These are phyloP conservation scores for Drosophila nigrodunni DNA, from an alignment of 1,140 invertebrate genomes.

Conservation along the genomic window DNA sequence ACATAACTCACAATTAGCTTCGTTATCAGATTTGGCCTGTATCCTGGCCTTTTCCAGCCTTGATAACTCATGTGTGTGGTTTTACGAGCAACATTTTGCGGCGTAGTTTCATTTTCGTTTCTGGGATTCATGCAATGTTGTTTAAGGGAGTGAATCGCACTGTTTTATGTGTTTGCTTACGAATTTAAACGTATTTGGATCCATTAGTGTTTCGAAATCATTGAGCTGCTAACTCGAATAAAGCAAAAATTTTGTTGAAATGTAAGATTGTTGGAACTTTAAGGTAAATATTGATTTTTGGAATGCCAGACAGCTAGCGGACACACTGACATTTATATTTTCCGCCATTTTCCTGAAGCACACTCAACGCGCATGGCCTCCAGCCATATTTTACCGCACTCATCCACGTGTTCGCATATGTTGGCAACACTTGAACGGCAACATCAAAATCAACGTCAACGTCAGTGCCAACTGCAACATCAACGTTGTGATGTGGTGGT, in stretches of 20 bases:
- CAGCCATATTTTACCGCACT: constrained; percentile 11
- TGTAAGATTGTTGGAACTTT: neutral
- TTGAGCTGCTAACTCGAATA: neutral
- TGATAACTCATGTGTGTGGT: constrained; percentile 47
- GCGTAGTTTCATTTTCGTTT: constrained; percentile 24
- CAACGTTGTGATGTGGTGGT: constrained; percentile 6
- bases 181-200: constrained; percentile 25
- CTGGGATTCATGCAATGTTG: neutral
- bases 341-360: constrained; percentile 11
- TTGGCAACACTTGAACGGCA: constrained; percentile 54
- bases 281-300: constrained; percentile 13
- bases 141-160: neutral
- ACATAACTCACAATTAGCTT: constrained; percentile 65
- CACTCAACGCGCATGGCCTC: constrained; percentile 16
- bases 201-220: constrained; percentile 16
- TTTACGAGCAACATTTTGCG: constrained; percentile 28
- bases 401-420: constrained; percentile 19
- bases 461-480: constrained; percentile 33
- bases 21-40: neutral
- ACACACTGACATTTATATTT: constrained; percentile 26
- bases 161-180: constrained; percentile 2
- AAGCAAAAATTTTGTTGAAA: neutral
- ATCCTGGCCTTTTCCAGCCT: constrained; percentile 32
- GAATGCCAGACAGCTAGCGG: constrained; percentile 18
- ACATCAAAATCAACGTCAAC: constrained; percentile 30